Base-by-base conservation (phyloP, 2,113 vertebrate genomes). In the Sinocyclocheilus grahami region DNA sequence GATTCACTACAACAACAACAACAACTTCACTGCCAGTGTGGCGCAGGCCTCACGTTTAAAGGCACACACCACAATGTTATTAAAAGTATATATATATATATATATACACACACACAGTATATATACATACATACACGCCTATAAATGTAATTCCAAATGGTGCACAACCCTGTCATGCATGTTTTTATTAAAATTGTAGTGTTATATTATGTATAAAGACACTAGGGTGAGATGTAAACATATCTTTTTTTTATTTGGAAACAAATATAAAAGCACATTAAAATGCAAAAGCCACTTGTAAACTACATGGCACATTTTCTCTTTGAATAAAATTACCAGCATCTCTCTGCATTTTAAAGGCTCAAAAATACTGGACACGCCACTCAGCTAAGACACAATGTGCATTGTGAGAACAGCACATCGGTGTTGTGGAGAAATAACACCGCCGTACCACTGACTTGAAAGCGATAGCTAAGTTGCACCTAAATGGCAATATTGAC, bases 201-300 rank as follows among this genome's bases (percentile, higher is more conserved):
- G 9, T 65, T 33, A 37, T 74, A 10, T 60, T 24, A 78, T 62
- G 48, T 42, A 13, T 82, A 8, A 86, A 72, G 65, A 78, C 27
- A 71, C 75, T 53, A 74, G 30, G 4, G 63, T 86, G 75, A 83
- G 76, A 79, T 86, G 85, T 86, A 87, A 85, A 83, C 88, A 89
- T 85, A 72, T 82, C 83, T 51, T 78, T 80, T 62, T 87, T 78
- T 89, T 89, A 87, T 89, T 89, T 83, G 84, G 72, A 89, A 87
- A 89, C 80, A 86, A 87, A 84, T 89, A 87, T 89, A 89, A 89
- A 89, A 86, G 88, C 88, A 87, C 88, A 89, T 84, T 78, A 86
- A 84, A 87, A 83, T 84, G 88, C 84, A 86, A 87, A 85, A 87
- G 74, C 80, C 76, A 87, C 58, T 86, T 89, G 88, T 87, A 55